Evolutionary conservation across 2,797 vertebrate genomes (phyloP).

Genomic region (Orientallactaga sibirica): DNA sequence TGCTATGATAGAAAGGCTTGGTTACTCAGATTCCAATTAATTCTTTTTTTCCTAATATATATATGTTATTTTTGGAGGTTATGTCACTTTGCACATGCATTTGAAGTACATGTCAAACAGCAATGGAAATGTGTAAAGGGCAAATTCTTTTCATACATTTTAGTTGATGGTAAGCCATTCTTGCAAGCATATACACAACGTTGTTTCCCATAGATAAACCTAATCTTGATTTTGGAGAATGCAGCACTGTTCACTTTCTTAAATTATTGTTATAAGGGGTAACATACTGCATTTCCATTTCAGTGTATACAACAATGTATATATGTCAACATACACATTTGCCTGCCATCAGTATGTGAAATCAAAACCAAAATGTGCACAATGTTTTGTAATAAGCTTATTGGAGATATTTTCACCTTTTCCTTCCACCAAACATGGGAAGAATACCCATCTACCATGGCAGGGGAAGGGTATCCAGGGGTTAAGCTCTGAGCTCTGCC

Average conservation of each 20-base stretch:
- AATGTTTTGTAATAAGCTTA: not conserved
- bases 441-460: not conserved
- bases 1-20: not conserved
- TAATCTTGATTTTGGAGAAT: not conserved
- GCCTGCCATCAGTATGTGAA: not conserved
- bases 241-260: not conserved
- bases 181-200: not conserved
- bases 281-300: not conserved
- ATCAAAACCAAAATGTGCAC: not conserved
- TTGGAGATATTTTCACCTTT: not conserved
- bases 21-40: not conserved
- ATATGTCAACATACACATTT: constrained; percentile 25
- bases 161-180: not conserved
- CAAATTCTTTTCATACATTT: not conserved
- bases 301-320: not conserved
- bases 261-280: constrained; percentile 7
- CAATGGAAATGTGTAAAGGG: not conserved
- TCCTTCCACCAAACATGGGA: not conserved
- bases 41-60: not conserved
- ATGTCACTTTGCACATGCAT: not conserved
- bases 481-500: constrained; percentile 5
- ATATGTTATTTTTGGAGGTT: too few relatives aligned
- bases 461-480: not conserved
- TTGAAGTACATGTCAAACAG: not conserved
- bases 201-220: not conserved